A percentile compares a stretch with the other conserved stretches of the same genome.
phyloP scores from a whole-genome alignment of 2,797 vertebrate species.

The Leptodactylus fallax region DNA sequence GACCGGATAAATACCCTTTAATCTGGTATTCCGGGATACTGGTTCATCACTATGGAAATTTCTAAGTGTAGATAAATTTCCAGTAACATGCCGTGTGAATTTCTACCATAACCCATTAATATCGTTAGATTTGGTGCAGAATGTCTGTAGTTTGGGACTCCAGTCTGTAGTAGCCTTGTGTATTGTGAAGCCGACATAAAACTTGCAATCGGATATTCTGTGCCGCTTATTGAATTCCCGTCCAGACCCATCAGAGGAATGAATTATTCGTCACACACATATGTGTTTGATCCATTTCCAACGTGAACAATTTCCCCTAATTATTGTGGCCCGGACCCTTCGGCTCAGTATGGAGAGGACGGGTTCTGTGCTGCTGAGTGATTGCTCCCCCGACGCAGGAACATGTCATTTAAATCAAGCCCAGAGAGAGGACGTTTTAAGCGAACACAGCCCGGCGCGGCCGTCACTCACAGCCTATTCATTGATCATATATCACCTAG shows the following conservation, averaged over 20 bases:
- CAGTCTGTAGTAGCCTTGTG: too few relatives aligned
- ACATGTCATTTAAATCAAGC: constrained; percentile 25
- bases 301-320: constrained; percentile 42
- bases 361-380: constrained; percentile 39
- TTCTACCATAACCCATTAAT: too few relatives aligned
- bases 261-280: constrained; percentile 24
- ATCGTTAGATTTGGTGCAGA: too few relatives aligned
- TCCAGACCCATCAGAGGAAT: constrained; percentile 16
- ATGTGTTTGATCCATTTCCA: constrained; percentile 55
- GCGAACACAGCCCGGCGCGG: background rate
- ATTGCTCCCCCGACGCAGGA: constrained; percentile 42
- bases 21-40: too few relatives aligned
- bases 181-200: too few relatives aligned
- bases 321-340: constrained; percentile 39
- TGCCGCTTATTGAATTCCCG: constrained; percentile 20
- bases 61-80: too few relatives aligned
- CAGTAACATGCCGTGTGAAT: too few relatives aligned
- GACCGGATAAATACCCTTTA: too few relatives aligned
- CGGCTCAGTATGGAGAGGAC: constrained; percentile 7
- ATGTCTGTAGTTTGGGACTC: too few relatives aligned
- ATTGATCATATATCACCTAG: constrained; percentile 55
- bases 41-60: too few relatives aligned
- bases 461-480: constrained; percentile 35
- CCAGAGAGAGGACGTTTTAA: constrained; percentile 29
- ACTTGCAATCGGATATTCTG: background rate